Evolutionary conservation across 2,797 vertebrate species (phyloP), one percentile per base, ranked within the genome.

Genomic region (Mionectes olivaceus): DNA sequence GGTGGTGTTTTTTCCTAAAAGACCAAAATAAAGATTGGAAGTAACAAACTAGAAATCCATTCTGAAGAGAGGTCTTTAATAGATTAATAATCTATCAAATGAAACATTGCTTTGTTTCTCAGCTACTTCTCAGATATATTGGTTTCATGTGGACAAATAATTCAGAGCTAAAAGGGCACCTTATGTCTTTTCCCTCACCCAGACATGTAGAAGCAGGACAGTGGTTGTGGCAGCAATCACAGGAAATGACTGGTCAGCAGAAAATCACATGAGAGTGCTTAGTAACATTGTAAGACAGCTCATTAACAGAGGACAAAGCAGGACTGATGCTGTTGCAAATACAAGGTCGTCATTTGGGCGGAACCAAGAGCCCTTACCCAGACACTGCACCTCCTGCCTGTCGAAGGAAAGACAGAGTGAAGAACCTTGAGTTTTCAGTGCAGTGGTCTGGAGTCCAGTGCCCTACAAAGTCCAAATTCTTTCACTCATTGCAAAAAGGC

Each of bases 281-380:
- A 89, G 82, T 70, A 95, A 89, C 70, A 17, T 43, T 83, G 19
- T 69, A 77, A 92, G 95, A 77, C 76, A 96, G 77, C 49, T 96
- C 84, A 93, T 94, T 96, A 97, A 80, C 50, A 80, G 55, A 60
- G 77, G 83, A 84, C 69, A 87, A 78, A 94, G 77, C 43, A 84
- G 60, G 69, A 60, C 53, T 56, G 89, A 90, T 64, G 47, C 33
- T 59, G 60, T 9, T 85, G 76, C 43, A 65, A 93, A 78, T 35
- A 55, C 79, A 94, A 79, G 77, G 83, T 86, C 11, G 8, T 27
- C 2, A 10, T 86, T 76, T 75, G 53, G 28, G 44, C 80, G 41
- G 41, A 87, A 75, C 50, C 30, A 71, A 80, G 64, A 94, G 77
- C 56, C 71, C 44, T 19, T n/a, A 61, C 37, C 37, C 68, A 83